phyloP scores from a whole-genome alignment of 2,797 vertebrate genomes.

The Furcifer pardalis region DNA sequence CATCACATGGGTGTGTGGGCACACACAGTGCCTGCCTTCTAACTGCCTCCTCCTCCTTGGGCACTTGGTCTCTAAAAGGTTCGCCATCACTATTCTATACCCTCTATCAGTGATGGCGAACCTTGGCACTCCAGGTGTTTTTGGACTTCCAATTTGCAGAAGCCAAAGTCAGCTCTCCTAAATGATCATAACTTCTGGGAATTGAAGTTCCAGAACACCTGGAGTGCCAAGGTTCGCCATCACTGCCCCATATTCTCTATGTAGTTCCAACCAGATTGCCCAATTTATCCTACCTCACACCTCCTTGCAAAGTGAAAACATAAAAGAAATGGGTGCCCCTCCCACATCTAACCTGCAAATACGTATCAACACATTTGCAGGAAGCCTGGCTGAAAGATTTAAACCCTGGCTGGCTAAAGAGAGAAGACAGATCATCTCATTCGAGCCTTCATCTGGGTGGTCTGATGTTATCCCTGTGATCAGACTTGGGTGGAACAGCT shows the following conservation, averaged over 20 bases:
- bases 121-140: no score
- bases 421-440: constrained; percentile 54
- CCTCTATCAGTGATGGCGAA: no score
- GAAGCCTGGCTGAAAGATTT: constrained; percentile 57
- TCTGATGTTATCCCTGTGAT: constrained; percentile 83
- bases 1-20: no score
- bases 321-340: constrained; percentile 17
- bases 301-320: constrained; percentile 55
- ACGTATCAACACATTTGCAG: constrained; percentile 61
- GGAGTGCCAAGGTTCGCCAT: no score
- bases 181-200: no score
- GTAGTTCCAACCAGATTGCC: constrained; percentile 11
- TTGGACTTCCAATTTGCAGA: no score
- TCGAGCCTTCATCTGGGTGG: constrained; percentile 84
- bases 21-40: no score
- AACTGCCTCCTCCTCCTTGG: no score
- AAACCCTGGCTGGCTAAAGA: constrained; percentile 55
- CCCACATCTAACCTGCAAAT: constrained; percentile 31
- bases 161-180: no score
- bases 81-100: no score
- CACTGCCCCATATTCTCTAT: background rate
- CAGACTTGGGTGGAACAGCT: constrained; percentile 68
- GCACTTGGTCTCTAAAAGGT: no score
- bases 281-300: constrained; percentile 40
- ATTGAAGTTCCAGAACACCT: no score